Base-by-base conservation (phyloP, 2,797 vertebrate species). In the Gallinago stenura region DNA sequence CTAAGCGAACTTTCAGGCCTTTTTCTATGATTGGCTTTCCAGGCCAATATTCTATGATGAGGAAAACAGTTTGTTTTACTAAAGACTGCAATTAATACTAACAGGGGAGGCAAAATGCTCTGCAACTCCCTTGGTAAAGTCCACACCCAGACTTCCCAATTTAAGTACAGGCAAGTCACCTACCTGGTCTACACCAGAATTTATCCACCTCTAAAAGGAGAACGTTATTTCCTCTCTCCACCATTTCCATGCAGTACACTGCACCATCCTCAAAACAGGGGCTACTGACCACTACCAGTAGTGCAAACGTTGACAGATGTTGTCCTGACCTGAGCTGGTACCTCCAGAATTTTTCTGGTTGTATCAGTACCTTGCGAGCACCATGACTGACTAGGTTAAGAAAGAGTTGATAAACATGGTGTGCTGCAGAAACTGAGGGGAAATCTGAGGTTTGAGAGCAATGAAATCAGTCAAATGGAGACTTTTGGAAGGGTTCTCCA, bases 81-180 rank as follows among this genome's bases (percentile, higher is more conserved):
- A 30, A 70, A 60, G 66, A 57, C 22, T 48, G 14, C 43, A 79
- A 43, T 45, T 51, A 72, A 62, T 6, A 5, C 16, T 51, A 82
- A 53, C 10, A 56, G 16, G 7, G 10, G 12, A 77, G 64, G 21
- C 21, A 92, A 65, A 90, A 61, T 8, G 24, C 24, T 73, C 69
- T 56, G 41, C 0, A 0, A 12, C 53, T 64, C 39, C 76, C 25
- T 26, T 9, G 17, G 1, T 1, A 76, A 76, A 83, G 0, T 2
- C 41, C 46, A 45, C 15, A 35, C 12, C 62, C 51, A 28, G 50
- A 89, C n/a, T 75, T 68, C n/a, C 50, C 61, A 24, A 80, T 58
- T 85, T 26, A 65, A 65, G 17, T 3, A 37, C 0, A 5, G 19
- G 16, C 24, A 87, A 46, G 33, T n/a, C 66, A 69, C 10, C 28